A percentile compares a stretch with the other conserved stretches of the same genome.
phyloP scores from a whole-genome alignment of 2,113 vertebrate genomes.

The Oplegnathus fasciatus region DNA sequence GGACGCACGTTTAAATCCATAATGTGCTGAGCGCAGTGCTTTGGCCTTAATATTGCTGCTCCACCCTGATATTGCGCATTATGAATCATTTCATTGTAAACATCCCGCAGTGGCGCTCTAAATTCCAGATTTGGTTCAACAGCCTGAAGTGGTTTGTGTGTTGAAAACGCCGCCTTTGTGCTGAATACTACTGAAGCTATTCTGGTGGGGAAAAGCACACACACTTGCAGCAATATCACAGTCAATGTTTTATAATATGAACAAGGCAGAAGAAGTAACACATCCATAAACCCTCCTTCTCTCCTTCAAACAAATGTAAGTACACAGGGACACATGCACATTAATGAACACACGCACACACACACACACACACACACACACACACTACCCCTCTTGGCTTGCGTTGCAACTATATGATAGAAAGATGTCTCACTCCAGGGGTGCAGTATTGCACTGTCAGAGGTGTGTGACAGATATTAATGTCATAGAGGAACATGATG shows the following conservation, averaged over 20 bases:
- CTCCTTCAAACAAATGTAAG: conserved; percentile 58
- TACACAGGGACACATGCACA: conserved; percentile 35
- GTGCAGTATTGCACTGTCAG: conserved; percentile 77
- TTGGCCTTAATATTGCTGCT: conserved; percentile 35
- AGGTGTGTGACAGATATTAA: conserved; percentile 81
- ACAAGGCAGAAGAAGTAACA: conserved; percentile 40
- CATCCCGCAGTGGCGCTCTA: conserved; percentile 47
- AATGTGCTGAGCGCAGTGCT: conserved; percentile 36
- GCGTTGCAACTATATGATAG: conserved; percentile 54
- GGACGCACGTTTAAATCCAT: conserved; percentile 52
- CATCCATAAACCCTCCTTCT: conserved; percentile 45
- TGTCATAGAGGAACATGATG: conserved; percentile 79
- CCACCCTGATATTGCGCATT: conserved; percentile 34
- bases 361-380: conserved; percentile 16
- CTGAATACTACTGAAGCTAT: conserved; percentile 42
- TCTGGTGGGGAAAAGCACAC: conserved; percentile 29
- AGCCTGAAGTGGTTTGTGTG: conserved; percentile 46
- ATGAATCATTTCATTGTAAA: conserved; percentile 64
- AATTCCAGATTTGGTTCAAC: conserved; percentile 55
- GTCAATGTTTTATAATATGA: conserved; percentile 61
- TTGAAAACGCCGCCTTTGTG: conserved; percentile 44
- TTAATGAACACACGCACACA: not conserved
- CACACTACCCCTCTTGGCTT: conserved; percentile 33
- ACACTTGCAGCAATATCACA: conserved; percentile 44
- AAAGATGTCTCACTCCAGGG: conserved; percentile 73